These are phyloP conservation scores for Ptilodon capucinus DNA, from an alignment of 2,888 invertebrate species.

Conservation along the genomic window DNA sequence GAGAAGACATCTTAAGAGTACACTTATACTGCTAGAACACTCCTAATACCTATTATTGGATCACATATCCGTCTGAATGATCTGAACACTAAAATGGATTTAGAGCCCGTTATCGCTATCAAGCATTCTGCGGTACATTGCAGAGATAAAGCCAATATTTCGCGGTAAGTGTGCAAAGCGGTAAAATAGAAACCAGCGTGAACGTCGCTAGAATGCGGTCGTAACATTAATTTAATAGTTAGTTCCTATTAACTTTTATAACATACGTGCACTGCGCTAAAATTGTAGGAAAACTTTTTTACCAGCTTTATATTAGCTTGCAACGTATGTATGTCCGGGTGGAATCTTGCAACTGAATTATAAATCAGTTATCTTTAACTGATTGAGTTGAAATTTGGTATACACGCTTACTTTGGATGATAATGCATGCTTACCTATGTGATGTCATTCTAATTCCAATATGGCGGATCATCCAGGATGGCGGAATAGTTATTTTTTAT, in stretches of 20 bases:
- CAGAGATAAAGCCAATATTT: background rate
- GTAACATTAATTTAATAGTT: conserved; percentile 16
- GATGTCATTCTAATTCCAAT: too few species aligned
- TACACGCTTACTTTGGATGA: too few species aligned
- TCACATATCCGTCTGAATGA: background rate
- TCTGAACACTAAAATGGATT: background rate
- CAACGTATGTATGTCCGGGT: too few species aligned
- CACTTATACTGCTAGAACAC: too few species aligned
- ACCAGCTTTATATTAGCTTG: too few species aligned
- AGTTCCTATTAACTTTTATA: conserved; percentile 18
- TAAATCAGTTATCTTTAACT: too few species aligned
- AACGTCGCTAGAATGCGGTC: background rate
- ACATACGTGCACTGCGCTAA: background rate
- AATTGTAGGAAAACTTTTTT: background rate
- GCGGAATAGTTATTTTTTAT: too few species aligned
- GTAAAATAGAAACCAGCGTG: conserved; percentile 4
- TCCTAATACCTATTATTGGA: background rate
- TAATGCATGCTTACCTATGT: too few species aligned
- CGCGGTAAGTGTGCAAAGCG: background rate
- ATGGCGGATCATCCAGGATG: too few species aligned
- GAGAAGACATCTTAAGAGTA: too few species aligned
- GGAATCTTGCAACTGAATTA: too few species aligned
- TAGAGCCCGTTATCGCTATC: background rate
- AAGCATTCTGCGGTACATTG: background rate
- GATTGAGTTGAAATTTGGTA: too few species aligned